phyloP scores from a whole-genome alignment of 1,140 invertebrate species.

The Plodia interpunctella region DNA sequence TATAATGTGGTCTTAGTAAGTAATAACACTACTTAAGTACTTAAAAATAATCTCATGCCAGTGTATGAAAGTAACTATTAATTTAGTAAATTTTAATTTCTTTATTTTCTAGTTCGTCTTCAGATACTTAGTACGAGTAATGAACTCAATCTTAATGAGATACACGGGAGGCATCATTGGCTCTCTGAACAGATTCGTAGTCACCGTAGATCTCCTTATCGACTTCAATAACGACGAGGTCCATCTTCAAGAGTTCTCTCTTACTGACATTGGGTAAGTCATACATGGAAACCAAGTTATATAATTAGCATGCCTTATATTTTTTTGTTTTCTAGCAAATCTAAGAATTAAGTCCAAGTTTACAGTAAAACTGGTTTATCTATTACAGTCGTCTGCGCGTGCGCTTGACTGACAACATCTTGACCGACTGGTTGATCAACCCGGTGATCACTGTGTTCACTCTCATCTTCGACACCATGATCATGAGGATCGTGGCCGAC shows the following conservation, averaged over 20 bases:
- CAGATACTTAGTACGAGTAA: constrained; percentile 67
- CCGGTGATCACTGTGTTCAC: constrained; percentile 59
- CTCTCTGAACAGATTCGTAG: constrained; percentile 47
- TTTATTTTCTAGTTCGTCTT: constrained; percentile 61
- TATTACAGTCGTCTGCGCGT: constrained; percentile 54
- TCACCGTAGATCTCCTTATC: constrained; percentile 62
- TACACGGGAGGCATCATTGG: constrained; percentile 66
- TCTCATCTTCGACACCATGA: constrained; percentile 59
- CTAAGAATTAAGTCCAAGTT: too few species aligned
- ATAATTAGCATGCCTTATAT: too few species aligned
- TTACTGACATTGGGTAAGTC: constrained; percentile 63
- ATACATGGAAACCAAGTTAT: too few species aligned
- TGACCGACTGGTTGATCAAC: constrained; percentile 68
- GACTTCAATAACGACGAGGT: constrained; percentile 75
- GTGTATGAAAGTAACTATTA: too few species aligned
- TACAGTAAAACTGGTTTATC: too few species aligned
- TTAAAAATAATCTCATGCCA: too few species aligned
- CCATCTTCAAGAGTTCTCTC: constrained; percentile 64
- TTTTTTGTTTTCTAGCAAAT: too few species aligned
- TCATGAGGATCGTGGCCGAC: constrained; percentile 56
- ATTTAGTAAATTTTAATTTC: not conserved
- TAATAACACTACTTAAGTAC: too few species aligned
- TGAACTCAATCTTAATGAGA: constrained; percentile 58
- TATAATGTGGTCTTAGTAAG: too few species aligned
- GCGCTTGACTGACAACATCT: constrained; percentile 62